Evolutionary conservation across 2,888 invertebrate genomes (phyloP), one percentile per base, ranked within the genome.

Genomic region (Panorpa germanica): DNA sequence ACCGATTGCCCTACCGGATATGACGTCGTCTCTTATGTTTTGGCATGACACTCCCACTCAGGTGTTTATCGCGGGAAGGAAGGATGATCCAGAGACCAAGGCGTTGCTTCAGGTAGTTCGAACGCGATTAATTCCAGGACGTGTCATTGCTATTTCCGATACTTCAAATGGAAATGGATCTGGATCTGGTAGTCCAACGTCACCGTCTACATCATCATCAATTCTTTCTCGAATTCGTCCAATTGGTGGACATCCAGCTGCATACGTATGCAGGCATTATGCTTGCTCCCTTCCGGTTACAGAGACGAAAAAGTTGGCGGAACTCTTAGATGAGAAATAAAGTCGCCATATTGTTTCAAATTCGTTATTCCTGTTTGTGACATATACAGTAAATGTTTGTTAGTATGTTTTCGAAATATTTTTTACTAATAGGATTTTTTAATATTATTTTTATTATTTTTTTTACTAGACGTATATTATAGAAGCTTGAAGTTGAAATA

Each of bases 231-330:
- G 65, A 28, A 59, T 64, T 42, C 55, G 60, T 28, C 55, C 61
- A 4, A 49, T 63, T 1, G 61, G 66, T 15, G 71, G 68, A 14
- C 63, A 61, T 31, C 67, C 78, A 1, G 68, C 74, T 0, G 81
- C 74, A 13, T 81, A 74, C 48, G 75, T 82, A n/a, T 83, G 83
- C 47, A 63, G 72, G 5, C 70, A 76, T 41, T 72, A 67, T 48
- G 60, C 73, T 2, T 83, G 82, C 49, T 70, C 72, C 4, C 53
- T 80, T 31, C 82, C 82, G 3, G 73, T 80, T 26, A 71, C 70
- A 0, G 66, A 69, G 30, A 65, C 70, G 0, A 60, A 63, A 10
- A 65, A 71, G 32, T 57, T 80, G 7, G 65, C 63, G 34, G 53
- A 52, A 12, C 50, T 71, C 12, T 53, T 78, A 7, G 67, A 65